Conservation (phyloP, 2,888 invertebrate genomes). For the Smittia aterrima region DNA sequence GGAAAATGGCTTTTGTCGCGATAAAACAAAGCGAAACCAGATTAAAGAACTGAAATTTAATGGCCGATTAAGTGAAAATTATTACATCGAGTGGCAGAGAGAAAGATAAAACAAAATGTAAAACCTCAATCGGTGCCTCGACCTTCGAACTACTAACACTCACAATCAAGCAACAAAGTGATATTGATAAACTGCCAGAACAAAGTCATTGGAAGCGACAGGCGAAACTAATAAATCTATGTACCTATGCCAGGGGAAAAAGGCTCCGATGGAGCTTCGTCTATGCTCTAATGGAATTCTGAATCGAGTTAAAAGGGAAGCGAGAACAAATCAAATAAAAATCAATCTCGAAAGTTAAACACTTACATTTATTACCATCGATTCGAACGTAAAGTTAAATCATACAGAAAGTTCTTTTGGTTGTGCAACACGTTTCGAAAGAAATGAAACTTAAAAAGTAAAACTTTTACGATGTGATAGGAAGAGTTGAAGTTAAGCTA, state of each 20-base stretch:
- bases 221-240: no score
- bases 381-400: background rate
- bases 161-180: no score
- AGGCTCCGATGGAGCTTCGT: background rate
- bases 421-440: background rate
- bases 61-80: no score
- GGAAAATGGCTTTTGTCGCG: no score
- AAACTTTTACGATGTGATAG: slow-evolving; percentile 20
- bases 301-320: background rate
- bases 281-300: slow-evolving; percentile 1
- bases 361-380: slow-evolving; percentile 16
- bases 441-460: background rate
- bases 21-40: no score
- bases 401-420: background rate
- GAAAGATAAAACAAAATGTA: no score
- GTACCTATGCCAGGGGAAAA: slow-evolving; percentile 8
- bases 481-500: slow-evolving; percentile 38
- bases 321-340: background rate
- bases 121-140: no score
- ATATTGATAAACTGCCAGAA: no score
- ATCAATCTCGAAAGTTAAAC: background rate
- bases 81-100: no score
- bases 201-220: no score
- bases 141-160: no score
- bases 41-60: no score